phyloP scores from a whole-genome alignment of 2,797 vertebrate species.

The Basileuterus tristriatus region DNA sequence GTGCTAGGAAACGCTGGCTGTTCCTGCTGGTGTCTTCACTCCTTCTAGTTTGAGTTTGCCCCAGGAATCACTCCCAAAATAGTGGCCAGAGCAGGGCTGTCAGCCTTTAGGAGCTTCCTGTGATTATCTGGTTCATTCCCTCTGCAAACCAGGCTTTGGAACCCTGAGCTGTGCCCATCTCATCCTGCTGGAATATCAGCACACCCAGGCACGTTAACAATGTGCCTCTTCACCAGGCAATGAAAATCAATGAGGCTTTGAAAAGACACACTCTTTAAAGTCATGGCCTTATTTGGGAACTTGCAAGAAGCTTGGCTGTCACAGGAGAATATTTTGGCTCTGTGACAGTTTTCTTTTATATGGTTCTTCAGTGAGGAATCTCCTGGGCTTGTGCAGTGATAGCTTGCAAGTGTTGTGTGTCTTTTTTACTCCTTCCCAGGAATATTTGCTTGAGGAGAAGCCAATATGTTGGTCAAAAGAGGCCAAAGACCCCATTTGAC shows the following conservation, averaged over 20 bases:
- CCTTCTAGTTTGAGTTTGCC: not conserved
- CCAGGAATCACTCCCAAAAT: not conserved
- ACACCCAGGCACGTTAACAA: constrained; percentile 31
- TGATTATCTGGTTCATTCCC: not conserved
- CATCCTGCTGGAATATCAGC: constrained; percentile 7
- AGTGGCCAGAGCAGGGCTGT: not conserved
- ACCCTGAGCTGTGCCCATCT: not conserved
- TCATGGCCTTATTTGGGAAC: constrained; percentile 59
- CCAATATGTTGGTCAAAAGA: not conserved
- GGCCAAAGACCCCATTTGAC: not conserved
- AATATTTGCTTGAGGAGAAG: not conserved
- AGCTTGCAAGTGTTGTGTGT: not conserved
- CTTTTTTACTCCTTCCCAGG: not conserved
- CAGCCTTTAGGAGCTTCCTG: not conserved
- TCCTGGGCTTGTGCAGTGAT: constrained; percentile 16
- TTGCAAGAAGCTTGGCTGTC: constrained; percentile 57
- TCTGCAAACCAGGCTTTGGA: not conserved
- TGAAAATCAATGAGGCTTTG: constrained; percentile 55
- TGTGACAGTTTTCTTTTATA: constrained; percentile 29
- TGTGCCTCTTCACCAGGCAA: constrained; percentile 31
- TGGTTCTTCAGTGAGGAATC: not conserved
- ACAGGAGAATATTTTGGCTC: constrained; percentile 55
- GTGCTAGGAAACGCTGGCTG: not conserved
- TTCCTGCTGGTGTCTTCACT: not conserved
- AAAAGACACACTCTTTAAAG: constrained; percentile 53